A percentile compares a stretch with the other conserved stretches of the same genome.
phyloP scores from a whole-genome alignment of 2,797 vertebrate species.

The Chaetophractus vellerosus region DNA sequence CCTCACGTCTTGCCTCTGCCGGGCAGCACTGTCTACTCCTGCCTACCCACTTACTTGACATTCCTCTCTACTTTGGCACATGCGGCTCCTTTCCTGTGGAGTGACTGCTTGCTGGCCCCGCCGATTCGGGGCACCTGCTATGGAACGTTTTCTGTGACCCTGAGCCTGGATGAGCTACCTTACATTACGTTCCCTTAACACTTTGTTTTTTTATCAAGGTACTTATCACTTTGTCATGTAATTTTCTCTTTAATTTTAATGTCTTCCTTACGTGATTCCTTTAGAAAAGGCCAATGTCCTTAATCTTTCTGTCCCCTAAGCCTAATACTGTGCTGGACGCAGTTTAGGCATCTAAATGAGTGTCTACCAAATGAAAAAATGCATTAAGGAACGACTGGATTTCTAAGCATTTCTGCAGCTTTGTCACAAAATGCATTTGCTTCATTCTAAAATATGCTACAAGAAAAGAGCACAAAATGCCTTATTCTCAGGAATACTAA shows the following conservation, averaged over 20 bases:
- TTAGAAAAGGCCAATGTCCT: conserved; percentile 12
- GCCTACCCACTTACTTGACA: background rate
- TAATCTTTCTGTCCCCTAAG: background rate
- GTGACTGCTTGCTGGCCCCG: background rate
- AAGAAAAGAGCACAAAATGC: background rate
- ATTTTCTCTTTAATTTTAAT: background rate
- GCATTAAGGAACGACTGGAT: background rate
- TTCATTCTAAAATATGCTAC: background rate
- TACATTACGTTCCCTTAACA: background rate
- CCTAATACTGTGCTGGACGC: background rate
- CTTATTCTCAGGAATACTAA: background rate
- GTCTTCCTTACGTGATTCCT: conserved; percentile 34
- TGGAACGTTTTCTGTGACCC: background rate
- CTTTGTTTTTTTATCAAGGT: conserved; percentile 22
- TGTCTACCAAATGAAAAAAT: background rate
- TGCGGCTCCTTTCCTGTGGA: background rate
- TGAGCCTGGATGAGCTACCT: background rate
- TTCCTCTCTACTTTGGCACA: background rate
- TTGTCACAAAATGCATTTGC: conserved; percentile 28
- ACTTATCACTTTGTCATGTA: background rate
- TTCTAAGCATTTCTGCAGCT: background rate
- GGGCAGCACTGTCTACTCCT: background rate
- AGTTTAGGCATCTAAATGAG: background rate
- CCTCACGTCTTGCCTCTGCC: background rate
- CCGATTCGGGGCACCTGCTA: background rate